Evolutionary conservation across 2,113 vertebrate genomes (phyloP).

Genomic region (Melozone crissalis): DNA sequence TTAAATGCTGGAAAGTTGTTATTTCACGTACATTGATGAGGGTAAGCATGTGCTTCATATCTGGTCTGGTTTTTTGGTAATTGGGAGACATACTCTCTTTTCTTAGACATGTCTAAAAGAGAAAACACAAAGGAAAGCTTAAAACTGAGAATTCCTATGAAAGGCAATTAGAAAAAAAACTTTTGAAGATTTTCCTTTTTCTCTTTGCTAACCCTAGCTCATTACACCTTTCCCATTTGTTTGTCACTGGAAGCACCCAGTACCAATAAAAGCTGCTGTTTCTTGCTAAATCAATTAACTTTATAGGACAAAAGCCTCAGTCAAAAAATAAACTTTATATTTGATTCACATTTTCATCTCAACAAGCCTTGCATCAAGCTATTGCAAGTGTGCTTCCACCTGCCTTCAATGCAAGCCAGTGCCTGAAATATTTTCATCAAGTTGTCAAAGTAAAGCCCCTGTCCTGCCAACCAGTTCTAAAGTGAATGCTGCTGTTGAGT

Average conservation of each 20-base stretch:
- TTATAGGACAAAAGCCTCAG: neutral
- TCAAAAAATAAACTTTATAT: neutral
- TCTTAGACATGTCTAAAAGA: slow-evolving; percentile 74
- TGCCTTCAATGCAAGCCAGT: neutral
- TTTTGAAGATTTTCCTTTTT: neutral
- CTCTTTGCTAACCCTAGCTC: neutral
- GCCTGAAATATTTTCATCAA: neutral
- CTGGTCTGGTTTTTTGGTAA: slow-evolving; percentile 44
- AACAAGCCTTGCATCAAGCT: neutral
- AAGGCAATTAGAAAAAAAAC: neutral
- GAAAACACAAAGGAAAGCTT: slow-evolving; percentile 14
- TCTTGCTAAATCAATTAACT: neutral
- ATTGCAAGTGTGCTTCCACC: neutral
- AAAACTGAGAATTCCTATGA: neutral
- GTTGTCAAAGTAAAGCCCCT: neutral
- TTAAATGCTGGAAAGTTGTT: neutral
- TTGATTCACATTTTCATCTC: neutral
- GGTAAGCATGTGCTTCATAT: slow-evolving; percentile 44
- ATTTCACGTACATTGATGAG: slow-evolving; percentile 10
- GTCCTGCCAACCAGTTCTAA: neutral
- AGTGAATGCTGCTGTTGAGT: neutral
- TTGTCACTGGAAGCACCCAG: neutral
- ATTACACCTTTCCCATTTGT: neutral
- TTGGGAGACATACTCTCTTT: slow-evolving; percentile 68
- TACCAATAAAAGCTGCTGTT: neutral